A percentile compares a stretch with the other conserved stretches of the same genome.
These are phyloP conservation scores for Cyrtorhinus lividipennis DNA, from an alignment of 1,140 invertebrate genomes.

Conservation along the genomic window DNA sequence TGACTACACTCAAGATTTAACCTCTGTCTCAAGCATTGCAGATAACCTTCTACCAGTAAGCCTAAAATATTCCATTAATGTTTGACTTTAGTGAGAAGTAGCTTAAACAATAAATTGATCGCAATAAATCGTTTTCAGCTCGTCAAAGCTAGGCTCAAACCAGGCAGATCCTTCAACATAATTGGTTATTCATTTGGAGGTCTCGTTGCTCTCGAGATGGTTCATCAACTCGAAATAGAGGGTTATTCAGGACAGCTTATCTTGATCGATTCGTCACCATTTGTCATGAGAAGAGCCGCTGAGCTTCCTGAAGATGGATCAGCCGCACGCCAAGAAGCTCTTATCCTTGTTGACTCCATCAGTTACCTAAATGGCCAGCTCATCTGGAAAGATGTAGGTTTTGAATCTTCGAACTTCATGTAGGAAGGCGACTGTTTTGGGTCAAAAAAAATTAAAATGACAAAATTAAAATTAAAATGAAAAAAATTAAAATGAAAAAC, in stretches of 20 bases:
- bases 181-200: slow-evolving; percentile 52
- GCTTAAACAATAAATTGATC: no score
- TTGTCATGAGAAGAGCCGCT: slow-evolving; percentile 27
- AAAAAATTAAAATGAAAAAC: no score
- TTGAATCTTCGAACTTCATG: no score
- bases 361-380: not conserved
- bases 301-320: not conserved
- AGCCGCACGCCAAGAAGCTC: not conserved
- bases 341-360: slow-evolving; percentile 2
- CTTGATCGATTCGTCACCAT: slow-evolving; percentile 33
- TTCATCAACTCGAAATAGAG: slow-evolving; percentile 37
- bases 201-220: slow-evolving; percentile 40
- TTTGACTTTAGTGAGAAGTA: no score
- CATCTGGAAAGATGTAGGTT: slow-evolving; percentile 4
- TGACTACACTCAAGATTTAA: slow-evolving; percentile 27
- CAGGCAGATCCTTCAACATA: slow-evolving; percentile 36
- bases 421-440: no score
- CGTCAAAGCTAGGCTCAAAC: slow-evolving; percentile 18
- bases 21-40: slow-evolving; percentile 25
- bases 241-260: slow-evolving; percentile 32
- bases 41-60: slow-evolving; percentile 30
- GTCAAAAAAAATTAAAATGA: no score
- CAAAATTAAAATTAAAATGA: no score
- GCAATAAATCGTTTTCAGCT: no score
- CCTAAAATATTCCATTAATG: no score